These are phyloP conservation scores for Phortica magna DNA, from an alignment of 2,888 invertebrate genomes.

Conservation along the genomic window DNA sequence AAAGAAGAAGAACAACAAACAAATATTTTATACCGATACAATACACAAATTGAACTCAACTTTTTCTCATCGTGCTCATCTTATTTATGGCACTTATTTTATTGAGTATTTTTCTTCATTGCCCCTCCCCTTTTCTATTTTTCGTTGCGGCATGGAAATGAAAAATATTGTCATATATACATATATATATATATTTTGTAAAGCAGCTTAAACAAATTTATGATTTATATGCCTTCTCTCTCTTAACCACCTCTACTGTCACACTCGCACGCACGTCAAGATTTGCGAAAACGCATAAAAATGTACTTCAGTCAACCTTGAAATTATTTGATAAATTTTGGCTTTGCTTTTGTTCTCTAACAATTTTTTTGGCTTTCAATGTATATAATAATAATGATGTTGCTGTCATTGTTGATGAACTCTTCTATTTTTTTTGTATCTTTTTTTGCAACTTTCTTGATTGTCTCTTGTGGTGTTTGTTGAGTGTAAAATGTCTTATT, in stretches of 20 bases:
- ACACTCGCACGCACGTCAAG: background rate
- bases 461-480: background rate
- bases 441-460: background rate
- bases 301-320: slow-evolving; percentile 56
- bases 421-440: slow-evolving; percentile 11
- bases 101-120: slow-evolving; percentile 7
- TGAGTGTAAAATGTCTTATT: background rate
- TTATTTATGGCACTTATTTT: background rate
- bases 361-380: slow-evolving; percentile 39
- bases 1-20: slow-evolving; percentile 4
- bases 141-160: slow-evolving; percentile 37
- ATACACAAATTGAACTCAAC: background rate
- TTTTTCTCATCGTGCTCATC: background rate
- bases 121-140: background rate
- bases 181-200: slow-evolving; percentile 43
- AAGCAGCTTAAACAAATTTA: slow-evolving; percentile 38
- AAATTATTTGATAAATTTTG: slow-evolving; percentile 68
- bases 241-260: background rate
- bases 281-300: slow-evolving; percentile 42
- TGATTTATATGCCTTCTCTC: slow-evolving; percentile 58
- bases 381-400: background rate
- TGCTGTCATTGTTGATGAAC: slow-evolving; percentile 47
- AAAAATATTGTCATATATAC: slow-evolving; percentile 44
- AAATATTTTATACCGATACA: background rate
- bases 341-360: slow-evolving; percentile 55